Evolutionary conservation across 2,888 invertebrate species (phyloP).

Genomic region (Acronicta leporina): DNA sequence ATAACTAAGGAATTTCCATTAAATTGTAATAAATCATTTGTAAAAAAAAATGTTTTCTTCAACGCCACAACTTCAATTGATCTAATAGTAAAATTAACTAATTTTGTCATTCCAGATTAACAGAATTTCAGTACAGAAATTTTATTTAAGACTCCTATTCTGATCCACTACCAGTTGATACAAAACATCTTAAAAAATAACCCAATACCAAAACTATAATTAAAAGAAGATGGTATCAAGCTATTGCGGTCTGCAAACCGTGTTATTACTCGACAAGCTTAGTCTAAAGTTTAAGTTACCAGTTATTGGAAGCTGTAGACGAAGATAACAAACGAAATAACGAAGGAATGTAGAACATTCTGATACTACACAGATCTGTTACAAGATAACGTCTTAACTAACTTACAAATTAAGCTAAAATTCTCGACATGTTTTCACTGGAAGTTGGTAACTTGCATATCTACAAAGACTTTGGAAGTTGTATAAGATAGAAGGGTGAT

Average conservation of each 20-base stretch:
- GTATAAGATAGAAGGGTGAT: slow-evolving; percentile 22
- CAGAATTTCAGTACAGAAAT: no score
- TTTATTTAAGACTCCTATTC: no score
- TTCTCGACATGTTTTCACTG: slow-evolving; percentile 31
- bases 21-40: no score
- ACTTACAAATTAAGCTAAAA: slow-evolving; percentile 41
- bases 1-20: no score
- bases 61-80: no score
- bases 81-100: no score
- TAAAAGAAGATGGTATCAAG: slow-evolving; percentile 29
- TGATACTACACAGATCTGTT: slow-evolving; percentile 35
- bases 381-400: slow-evolving; percentile 36
- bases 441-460: slow-evolving; percentile 32
- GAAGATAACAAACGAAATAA: slow-evolving; percentile 33
- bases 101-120: no score
- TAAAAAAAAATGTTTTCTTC: no score
- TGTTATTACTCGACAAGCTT: slow-evolving; percentile 29
- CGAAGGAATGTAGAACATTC: slow-evolving; percentile 24
- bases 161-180: no score
- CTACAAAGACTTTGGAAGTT: slow-evolving; percentile 19
- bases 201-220: slow-evolving; percentile 22
- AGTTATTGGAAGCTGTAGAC: slow-evolving; percentile 28
- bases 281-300: slow-evolving; percentile 19
- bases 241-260: slow-evolving; percentile 25
- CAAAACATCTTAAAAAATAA: neutral